Conservation (phyloP, 2,797 vertebrate species). For the Notoglanidium macrostoma region DNA sequence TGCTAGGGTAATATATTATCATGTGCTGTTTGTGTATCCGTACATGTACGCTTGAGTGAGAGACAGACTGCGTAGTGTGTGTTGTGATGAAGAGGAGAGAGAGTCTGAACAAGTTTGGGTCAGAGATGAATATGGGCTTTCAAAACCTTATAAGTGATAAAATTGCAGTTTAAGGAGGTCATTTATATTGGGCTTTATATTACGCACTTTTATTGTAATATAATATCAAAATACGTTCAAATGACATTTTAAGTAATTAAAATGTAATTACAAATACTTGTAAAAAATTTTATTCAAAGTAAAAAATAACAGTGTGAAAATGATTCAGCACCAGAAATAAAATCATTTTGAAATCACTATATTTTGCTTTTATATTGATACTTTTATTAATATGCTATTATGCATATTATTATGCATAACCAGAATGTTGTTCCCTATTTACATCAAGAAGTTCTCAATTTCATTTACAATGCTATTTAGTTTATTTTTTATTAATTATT, state of each 20-base stretch:
- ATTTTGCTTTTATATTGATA: neutral
- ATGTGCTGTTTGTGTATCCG: neutral
- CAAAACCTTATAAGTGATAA: neutral
- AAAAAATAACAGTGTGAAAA: neutral
- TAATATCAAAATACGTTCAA: neutral
- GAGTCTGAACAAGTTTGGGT: neutral
- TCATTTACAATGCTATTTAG: no score
- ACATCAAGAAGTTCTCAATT: neutral
- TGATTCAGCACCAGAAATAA: no score
- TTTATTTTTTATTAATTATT: no score
- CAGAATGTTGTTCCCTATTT: neutral
- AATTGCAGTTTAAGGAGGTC: neutral
- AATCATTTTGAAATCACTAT: neutral
- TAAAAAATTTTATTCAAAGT: neutral
- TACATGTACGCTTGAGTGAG: neutral
- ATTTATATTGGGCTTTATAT: neutral
- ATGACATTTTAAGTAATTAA: neutral
- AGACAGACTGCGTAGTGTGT: neutral
- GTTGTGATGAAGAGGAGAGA: neutral
- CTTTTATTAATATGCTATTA: no score
- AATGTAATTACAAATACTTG: neutral
- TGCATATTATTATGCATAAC: neutral
- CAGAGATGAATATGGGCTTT: neutral
- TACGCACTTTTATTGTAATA: neutral
- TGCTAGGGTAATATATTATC: neutral